Base-by-base conservation (phyloP, 1,140 invertebrate genomes). In the Hycleus phaleratus region DNA sequence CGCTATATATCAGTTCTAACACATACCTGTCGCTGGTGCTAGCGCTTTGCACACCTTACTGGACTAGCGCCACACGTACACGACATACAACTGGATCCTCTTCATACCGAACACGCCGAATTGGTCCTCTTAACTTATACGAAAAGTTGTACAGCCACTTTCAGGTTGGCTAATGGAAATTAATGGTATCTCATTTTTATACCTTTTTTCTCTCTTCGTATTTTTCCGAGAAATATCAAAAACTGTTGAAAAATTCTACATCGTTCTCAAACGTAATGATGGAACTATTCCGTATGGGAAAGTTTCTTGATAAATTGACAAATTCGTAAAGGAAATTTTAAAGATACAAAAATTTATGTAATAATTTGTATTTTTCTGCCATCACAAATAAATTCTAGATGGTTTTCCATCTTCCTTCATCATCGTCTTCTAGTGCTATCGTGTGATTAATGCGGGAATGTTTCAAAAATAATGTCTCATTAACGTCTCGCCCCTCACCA, bases 391-490 rank as follows among this genome's bases (percentile, higher is more conserved):
- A 18, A 18, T 32, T 32, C 32, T 32, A 32, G 4, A 3, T 32
- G 18, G 18, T 18, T 18, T 18, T 18, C 18, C 18, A 18, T 18
- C 18, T 18, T 18, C 18, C 18, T 18, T 18, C 18, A 18, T 32
- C 32, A 5, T 32, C 32, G 7, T 32, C 32, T 32, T 32, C 7
- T 32, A 4, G 32, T 7, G 49, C 50, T 61, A 42, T 47, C 49
- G 42, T 57, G 58, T 68, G 67, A 68, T 68, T 66, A 68, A 68
- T 68, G 65, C 25, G 42, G 51, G 60, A 61, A 65, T 63, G 60
- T 64, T 66, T 61, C 65, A 68, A 66, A 67, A 68, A 68, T 68
- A 68, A 65, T 63, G 67, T 68, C 67, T 67, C 67, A 68, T 68
- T 68, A 68, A 65, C 59, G 67, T 68, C 67, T 59, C 55, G 54